Conservation (phyloP, 2,888 invertebrate species). For the Idaea straminata region DNA sequence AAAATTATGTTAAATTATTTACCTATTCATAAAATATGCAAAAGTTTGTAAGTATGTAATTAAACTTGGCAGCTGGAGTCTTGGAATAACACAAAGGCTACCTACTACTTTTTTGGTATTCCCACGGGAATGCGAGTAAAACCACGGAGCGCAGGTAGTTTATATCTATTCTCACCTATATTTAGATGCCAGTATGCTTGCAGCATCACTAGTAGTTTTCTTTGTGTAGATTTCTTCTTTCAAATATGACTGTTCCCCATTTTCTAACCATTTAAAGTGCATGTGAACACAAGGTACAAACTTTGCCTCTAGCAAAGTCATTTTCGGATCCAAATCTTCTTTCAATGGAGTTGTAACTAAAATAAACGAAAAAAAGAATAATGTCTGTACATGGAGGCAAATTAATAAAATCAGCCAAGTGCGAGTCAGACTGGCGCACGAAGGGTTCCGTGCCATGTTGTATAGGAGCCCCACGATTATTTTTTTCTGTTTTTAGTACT, state of each 20-base stretch:
- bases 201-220: slow-evolving; percentile 83
- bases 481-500: too few relatives aligned
- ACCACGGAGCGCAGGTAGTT: not conserved
- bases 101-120: not conserved
- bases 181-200: slow-evolving; percentile 84
- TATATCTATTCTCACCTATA: slow-evolving; percentile 73
- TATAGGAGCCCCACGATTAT: too few relatives aligned
- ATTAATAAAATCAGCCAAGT: too few relatives aligned
- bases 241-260: slow-evolving; percentile 67
- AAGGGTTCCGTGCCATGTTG: too few relatives aligned
- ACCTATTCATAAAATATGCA: not conserved
- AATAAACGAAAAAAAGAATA: slow-evolving; percentile 3
- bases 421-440: too few relatives aligned
- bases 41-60: not conserved
- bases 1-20: not conserved
- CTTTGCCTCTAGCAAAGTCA: slow-evolving; percentile 84
- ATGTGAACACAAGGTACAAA: slow-evolving; percentile 89
- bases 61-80: too few relatives aligned
- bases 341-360: slow-evolving; percentile 93
- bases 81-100: too few relatives aligned
- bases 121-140: not conserved
- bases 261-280: slow-evolving; percentile 82
- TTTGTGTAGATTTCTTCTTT: slow-evolving; percentile 81
- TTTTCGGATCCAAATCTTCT: slow-evolving; percentile 80
- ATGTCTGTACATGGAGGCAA: too few relatives aligned